Base-by-base conservation (phyloP, 2,113 vertebrate species). In the Scalopus aquaticus region DNA sequence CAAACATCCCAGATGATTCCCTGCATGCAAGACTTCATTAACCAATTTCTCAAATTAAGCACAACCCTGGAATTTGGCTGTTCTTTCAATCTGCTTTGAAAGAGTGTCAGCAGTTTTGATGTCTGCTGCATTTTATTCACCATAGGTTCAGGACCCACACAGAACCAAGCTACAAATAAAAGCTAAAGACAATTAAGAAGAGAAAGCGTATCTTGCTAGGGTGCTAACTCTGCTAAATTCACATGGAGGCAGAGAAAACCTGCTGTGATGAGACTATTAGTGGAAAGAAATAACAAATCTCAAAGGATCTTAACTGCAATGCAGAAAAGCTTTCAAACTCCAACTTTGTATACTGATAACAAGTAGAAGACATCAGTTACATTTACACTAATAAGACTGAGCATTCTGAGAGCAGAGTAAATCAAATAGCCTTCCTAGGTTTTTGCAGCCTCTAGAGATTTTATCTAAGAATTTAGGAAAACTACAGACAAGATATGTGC, bases 1-100 rank as follows among this genome's bases (percentile, higher is more conserved):
- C 96, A 96, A 97, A 97, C 35, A 94, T 74, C 97, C 96, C 96
- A 98, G 95, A 97, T 97, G 98, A 88, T 96, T 98, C 85, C 46
- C 94, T 96, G 81, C 93, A 97, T 95, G 96, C 64, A 93, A 93
- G 83, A 96, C 65, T 72, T 96, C 64, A n/a, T 73, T 42, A 91
- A 85, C 80, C 95, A 89, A 97, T 82, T 97, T 95, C 96, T 97
- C 96, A 97, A 97, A 96, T 86, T 85, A 95, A 97, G 65, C 44
- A 70, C 88, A 95, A 81, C 90, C 62, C 96, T 92, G 93, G 95
- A 97, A 88, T 79, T 46, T 96, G 86, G 90, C 94, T 96, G 58
- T 95, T 95, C 49, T 42, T 67, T 87, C 70, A 77, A 37, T 96
- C 58, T 93, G 97, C 76, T 95, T 82, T 96, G 93, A 96, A 83